Conservation (phyloP, 2,113 vertebrate species). For the Agapornis roseicollis region DNA sequence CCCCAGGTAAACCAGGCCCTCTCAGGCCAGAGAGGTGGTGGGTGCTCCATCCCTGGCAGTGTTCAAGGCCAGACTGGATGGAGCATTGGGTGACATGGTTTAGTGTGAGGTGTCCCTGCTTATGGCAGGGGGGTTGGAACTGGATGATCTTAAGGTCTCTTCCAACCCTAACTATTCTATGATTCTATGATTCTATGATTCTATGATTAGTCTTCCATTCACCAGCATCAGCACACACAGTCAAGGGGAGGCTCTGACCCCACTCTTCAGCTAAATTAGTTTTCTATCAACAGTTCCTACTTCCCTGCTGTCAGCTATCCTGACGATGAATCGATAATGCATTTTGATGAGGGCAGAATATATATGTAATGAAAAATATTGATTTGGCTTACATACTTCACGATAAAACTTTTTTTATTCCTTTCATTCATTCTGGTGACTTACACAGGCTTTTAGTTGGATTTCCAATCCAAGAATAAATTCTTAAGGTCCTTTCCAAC, state of each 20-base stretch:
- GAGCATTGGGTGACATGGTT: too few species aligned
- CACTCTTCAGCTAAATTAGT: conserved; percentile 20
- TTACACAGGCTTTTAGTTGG: not conserved
- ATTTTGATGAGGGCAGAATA: not conserved
- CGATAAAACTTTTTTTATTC: not conserved
- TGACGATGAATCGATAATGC: not conserved
- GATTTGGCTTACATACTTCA: not conserved
- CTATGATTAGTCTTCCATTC: not conserved
- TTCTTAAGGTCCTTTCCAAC: too few species aligned
- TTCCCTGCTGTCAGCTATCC: conserved; percentile 35
- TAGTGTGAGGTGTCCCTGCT: too few species aligned
- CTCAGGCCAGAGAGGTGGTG: too few species aligned
- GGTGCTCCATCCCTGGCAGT: too few species aligned
- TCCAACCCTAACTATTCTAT: too few species aligned
- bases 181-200: too few species aligned
- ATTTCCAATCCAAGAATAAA: not conserved
- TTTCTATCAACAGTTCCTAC: conserved; percentile 49
- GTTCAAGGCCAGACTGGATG: too few species aligned
- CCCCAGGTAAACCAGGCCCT: not conserved
- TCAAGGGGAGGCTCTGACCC: not conserved
- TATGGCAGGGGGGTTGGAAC: too few species aligned
- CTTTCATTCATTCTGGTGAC: not conserved
- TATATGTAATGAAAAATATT: not conserved
- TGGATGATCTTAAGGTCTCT: too few species aligned
- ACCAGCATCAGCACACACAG: not conserved